Conservation (phyloP, 2,113 vertebrate genomes). For the Platanista minor region DNA sequence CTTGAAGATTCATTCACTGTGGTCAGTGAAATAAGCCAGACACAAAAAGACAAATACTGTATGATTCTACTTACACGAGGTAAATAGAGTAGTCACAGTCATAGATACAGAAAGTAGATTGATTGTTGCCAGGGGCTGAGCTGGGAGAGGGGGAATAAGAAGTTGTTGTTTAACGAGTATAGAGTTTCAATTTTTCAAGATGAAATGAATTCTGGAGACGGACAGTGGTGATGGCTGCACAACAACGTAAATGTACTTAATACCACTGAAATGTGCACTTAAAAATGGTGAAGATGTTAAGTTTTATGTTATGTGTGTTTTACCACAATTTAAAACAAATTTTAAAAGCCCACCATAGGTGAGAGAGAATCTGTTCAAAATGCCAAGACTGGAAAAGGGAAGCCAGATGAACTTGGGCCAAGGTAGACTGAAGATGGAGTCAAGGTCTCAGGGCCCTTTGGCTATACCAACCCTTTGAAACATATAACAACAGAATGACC, state of each 20-base stretch:
- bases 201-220: neutral
- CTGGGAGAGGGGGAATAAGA: no score
- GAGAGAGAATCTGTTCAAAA: neutral
- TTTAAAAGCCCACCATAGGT: neutral
- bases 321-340: conserved; percentile 15
- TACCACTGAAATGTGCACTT: neutral
- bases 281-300: neutral
- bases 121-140: neutral
- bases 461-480: neutral
- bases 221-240: neutral
- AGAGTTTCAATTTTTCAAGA: neutral
- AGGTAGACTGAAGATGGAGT: neutral
- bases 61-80: neutral
- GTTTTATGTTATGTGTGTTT: neutral
- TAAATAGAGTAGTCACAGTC: neutral
- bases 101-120: neutral
- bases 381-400: neutral
- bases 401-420: neutral
- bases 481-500: neutral
- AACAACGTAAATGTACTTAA: neutral
- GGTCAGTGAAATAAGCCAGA: neutral
- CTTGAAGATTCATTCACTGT: neutral
- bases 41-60: neutral
- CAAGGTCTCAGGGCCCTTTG: neutral
- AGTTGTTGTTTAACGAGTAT: neutral